Evolutionary conservation across 2,113 vertebrate species (phyloP).

Genomic region (Thamnophis sirtalis): DNA sequence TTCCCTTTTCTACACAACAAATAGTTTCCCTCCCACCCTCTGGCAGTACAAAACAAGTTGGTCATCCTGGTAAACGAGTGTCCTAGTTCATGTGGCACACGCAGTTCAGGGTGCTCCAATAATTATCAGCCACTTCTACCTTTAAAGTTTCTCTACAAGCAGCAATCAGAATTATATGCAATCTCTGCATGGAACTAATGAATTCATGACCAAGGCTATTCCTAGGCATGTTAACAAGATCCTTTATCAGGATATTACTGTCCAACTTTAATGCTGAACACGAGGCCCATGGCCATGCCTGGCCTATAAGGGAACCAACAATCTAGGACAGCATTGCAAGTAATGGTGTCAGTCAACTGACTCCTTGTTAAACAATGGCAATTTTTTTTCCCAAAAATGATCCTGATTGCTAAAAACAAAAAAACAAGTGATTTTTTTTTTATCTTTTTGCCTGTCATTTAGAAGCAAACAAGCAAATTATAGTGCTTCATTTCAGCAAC

Average conservation of each 20-base stretch:
- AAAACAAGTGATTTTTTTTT: not conserved
- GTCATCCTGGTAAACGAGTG: not conserved
- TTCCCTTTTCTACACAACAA: not conserved
- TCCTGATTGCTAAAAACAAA: not conserved
- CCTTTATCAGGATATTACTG: slow-evolving; percentile 34
- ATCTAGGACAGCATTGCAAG: not conserved
- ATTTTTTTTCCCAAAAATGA: not conserved
- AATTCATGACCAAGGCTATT: slow-evolving; percentile 58
- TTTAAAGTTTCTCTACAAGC: slow-evolving; percentile 58
- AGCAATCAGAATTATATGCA: slow-evolving; percentile 59
- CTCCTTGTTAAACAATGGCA: slow-evolving; percentile 13
- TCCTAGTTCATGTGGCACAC: not conserved
- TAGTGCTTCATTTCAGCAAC: not conserved
- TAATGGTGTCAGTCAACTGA: slow-evolving; percentile 22
- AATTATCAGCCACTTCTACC: slow-evolving; percentile 48
- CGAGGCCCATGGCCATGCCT: slow-evolving; percentile 41
- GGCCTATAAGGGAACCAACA: slow-evolving; percentile 32
- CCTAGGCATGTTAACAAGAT: slow-evolving; percentile 30
- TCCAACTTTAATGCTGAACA: slow-evolving; percentile 48
- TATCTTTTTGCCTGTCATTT: not conserved
- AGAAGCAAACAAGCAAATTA: not conserved
- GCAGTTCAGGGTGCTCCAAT: slow-evolving; percentile 43
- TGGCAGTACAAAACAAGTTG: not conserved
- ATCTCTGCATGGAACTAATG: slow-evolving; percentile 62
- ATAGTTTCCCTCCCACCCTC: not conserved